Percentiles rank a stretch among this genome's conserved stretches.
Evolutionary conservation across 2,888 invertebrate genomes (phyloP).

Genomic region (Petrolisthes manimaculis): DNA sequence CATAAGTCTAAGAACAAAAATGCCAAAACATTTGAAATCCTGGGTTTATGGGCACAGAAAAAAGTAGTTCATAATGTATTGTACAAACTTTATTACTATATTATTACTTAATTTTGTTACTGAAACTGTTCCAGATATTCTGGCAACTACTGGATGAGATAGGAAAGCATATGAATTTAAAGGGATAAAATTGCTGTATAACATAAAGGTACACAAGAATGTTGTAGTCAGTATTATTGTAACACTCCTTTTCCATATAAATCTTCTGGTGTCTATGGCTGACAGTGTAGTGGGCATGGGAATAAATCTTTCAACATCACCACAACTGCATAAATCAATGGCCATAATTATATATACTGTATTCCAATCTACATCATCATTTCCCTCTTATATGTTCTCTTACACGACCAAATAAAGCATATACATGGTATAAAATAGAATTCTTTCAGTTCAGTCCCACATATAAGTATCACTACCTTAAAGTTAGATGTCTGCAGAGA

Average conservation of each 20-base stretch:
- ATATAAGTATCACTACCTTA: not conserved
- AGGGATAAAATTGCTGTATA: constrained; percentile 21
- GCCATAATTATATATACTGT: not conserved
- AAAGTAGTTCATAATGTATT: not conserved
- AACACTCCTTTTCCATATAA: not conserved
- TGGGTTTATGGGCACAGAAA: no score
- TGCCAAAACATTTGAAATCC: no score
- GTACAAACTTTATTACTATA: not conserved
- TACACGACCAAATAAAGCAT: not conserved
- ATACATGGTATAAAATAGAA: constrained; percentile 17
- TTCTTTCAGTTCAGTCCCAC: constrained; percentile 4
- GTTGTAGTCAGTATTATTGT: not conserved
- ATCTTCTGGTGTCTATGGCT: not conserved
- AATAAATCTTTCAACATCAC: not conserved
- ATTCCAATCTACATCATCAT: constrained; percentile 14
- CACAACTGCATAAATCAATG: no score
- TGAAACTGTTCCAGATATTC: not conserved
- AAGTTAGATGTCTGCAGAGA: no score
- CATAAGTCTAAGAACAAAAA: no score
- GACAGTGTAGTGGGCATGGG: constrained; percentile 2
- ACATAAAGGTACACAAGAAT: not conserved
- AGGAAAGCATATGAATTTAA: constrained; percentile 15
- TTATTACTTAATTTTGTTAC: not conserved
- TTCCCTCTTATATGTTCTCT: constrained; percentile 9
- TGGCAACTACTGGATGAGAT: constrained; percentile 9